Base-by-base conservation (phyloP, 2,888 invertebrate species). In the Proisotoma minuta region DNA sequence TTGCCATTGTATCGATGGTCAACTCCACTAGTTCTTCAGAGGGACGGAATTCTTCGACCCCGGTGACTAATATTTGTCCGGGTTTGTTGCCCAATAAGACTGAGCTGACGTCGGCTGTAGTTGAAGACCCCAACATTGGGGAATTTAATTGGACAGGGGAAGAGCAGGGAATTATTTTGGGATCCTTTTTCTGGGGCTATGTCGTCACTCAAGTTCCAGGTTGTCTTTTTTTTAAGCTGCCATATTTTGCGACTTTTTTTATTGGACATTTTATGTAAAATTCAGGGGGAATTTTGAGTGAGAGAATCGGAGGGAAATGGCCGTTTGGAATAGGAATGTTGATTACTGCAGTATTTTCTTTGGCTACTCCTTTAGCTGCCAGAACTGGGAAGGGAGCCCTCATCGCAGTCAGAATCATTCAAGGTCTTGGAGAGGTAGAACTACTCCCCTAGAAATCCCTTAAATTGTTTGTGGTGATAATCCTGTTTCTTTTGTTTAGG, bases 341-440 rank as follows among this genome's bases (percentile, higher is more conserved):
- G 1, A 87, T 87, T 12, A 91, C 92, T 0, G 91, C 90, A 0
- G 76, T 91, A 8, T 88, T 93, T 74, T 92, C 92, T 0, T 75
- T 93, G 2, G 75, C 92, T 1, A 93, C 92, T 0, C 93, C 93
- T 0, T 76, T 86, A 72, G 84, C 86, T 10, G 88, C 91, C 1
- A 82, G 85, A 49, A 85, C 89, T 0, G 87, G 84, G 15, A 84
- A 87, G 10, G 83, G 83, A 1, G 84, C 86, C 23, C 80, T 93
- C n/a, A 87, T 92, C 43, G 79, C 83, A 18, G 77, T 90, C 10
- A 81, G 92, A 64, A 83, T 91, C 0, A 75, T 90, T 3, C 89
- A 90, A 82, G 92, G 92, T 40, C 80, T 91, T 1, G 91, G 91
- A 66, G 91, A 92, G 82, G 88, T 88, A 77, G 80, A 83, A n/a